Conservation (phyloP, 2,888 invertebrate genomes). For the Ennomos quercinarius region DNA sequence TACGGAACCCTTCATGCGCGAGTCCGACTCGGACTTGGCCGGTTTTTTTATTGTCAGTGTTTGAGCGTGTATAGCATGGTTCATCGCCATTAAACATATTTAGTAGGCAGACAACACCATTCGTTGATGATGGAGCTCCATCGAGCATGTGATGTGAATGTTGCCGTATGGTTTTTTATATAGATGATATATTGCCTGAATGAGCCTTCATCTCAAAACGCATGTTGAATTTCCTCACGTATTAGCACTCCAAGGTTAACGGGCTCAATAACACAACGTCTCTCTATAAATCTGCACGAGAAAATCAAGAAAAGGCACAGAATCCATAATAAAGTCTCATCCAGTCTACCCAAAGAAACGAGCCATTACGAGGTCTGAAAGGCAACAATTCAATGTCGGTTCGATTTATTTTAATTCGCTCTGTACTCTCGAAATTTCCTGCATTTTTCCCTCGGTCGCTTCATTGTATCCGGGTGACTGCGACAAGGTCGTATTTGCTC, state of each 20-base stretch:
- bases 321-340: constrained; percentile 35
- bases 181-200: too few species aligned
- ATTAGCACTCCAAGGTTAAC: background rate
- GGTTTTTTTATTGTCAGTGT: too few species aligned
- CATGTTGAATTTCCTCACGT: too few species aligned
- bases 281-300: constrained; percentile 19
- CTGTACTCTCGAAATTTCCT: constrained; percentile 41
- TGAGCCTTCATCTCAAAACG: too few species aligned
- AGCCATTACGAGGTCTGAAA: constrained; percentile 47
- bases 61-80: too few species aligned
- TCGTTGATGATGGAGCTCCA: too few species aligned
- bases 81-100: too few species aligned
- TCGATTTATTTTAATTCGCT: constrained; percentile 64
- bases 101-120: too few species aligned
- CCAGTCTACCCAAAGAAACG: constrained; percentile 31
- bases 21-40: too few species aligned
- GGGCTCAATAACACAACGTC: constrained; percentile 8
- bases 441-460: constrained; percentile 56
- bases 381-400: constrained; percentile 57
- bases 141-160: too few species aligned
- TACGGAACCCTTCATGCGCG: too few species aligned
- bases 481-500: constrained; percentile 38
- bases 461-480: constrained; percentile 47
- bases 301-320: constrained; percentile 24
- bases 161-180: too few species aligned